Percentiles rank a stretch among this genome's conserved stretches.
These are phyloP conservation scores for Cygnus buccinator DNA, from an alignment of 2,113 vertebrate species.

Conservation along the genomic window DNA sequence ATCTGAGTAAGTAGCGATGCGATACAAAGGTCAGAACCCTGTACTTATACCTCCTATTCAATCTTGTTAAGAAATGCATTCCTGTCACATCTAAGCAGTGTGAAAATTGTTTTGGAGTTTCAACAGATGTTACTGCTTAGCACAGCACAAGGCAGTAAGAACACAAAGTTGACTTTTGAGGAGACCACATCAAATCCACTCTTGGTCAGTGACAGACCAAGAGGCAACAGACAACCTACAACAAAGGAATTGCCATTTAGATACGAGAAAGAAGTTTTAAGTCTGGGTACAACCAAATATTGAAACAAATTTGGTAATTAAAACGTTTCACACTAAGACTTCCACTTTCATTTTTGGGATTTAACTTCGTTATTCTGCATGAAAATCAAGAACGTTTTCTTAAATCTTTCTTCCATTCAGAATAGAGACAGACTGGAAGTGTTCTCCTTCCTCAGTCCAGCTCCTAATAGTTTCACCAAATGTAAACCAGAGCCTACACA, in stretches of 20 bases:
- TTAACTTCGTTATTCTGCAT: not conserved
- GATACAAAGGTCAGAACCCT: not conserved
- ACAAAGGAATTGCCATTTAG: not conserved
- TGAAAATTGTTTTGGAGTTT: not conserved
- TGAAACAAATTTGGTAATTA: not conserved
- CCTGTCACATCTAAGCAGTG: not conserved
- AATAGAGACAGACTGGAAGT: not conserved
- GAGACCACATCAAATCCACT: not conserved
- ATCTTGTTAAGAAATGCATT: not conserved
- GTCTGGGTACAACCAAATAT: not conserved
- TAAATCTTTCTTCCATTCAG: not conserved
- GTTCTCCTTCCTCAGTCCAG: not conserved
- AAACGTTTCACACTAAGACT: not conserved
- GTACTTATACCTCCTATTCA: not conserved
- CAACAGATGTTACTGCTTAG: not conserved
- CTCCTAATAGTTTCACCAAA: not conserved
- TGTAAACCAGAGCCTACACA: not conserved
- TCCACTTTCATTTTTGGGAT: not conserved
- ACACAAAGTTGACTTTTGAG: not conserved
- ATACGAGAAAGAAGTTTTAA: not conserved
- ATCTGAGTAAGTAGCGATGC: slow-evolving; percentile 36
- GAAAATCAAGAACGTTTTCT: not conserved
- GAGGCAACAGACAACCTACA: not conserved
- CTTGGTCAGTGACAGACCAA: not conserved
- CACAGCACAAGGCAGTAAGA: not conserved